These are phyloP conservation scores for Dendrophyllia cribrosa DNA, from an alignment of 64 coral and sea anemone species.

Conservation along the genomic window DNA sequence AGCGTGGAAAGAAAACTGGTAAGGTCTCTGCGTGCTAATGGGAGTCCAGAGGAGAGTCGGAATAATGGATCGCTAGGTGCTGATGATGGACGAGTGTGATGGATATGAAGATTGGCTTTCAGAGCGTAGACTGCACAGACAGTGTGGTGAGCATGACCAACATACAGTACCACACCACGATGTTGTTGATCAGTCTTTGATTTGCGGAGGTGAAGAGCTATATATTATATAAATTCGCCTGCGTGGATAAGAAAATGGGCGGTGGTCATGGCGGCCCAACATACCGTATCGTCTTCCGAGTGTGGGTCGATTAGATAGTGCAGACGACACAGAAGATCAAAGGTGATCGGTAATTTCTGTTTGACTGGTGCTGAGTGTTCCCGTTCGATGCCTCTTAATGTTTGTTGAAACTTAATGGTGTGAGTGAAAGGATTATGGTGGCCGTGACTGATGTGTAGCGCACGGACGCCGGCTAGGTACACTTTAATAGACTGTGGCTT, in stretches of 20 bases:
- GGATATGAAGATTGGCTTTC: not conserved
- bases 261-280: too few relatives aligned
- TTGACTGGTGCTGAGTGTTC: not conserved
- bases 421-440: not conserved
- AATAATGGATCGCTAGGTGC: not conserved
- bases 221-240: slow-evolving; percentile 8
- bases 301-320: not conserved
- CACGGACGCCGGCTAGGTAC: too few relatives aligned
- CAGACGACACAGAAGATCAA: slow-evolving; percentile 29
- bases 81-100: not conserved
- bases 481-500: too few relatives aligned
- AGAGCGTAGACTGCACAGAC: slow-evolving; percentile 37
- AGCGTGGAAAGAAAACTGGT: not conserved
- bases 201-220: not conserved
- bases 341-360: slow-evolving; percentile 19
- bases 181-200: slow-evolving; percentile 41
- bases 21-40: not conserved
- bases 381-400: not conserved
- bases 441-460: too few relatives aligned
- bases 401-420: not conserved
- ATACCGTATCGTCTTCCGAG: not conserved
- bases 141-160: slow-evolving; percentile 12
- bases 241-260: slow-evolving; percentile 11
- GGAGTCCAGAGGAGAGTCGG: not conserved
- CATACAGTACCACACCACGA: not conserved